phyloP scores from a whole-genome alignment of 1,140 invertebrate genomes.

The Tetranychus urticae region DNA sequence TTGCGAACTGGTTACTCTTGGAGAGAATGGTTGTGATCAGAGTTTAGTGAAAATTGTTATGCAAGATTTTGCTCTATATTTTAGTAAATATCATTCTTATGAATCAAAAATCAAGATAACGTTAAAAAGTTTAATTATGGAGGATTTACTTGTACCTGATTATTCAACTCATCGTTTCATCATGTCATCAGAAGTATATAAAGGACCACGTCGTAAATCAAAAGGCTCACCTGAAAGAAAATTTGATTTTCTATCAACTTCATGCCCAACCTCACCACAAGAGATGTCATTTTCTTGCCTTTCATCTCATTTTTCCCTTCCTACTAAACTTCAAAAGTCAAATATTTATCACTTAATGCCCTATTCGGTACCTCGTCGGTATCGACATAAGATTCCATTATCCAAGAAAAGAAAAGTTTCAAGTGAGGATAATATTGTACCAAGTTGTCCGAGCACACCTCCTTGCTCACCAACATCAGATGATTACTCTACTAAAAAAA shows the following conservation, averaged over 20 bases:
- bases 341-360: conserved; percentile 15
- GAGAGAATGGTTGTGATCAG: conserved; percentile 19
- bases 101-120: conserved; percentile 33
- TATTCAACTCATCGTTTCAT: conserved; percentile 52
- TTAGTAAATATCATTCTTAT: conserved; percentile 35
- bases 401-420: neutral
- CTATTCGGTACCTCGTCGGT: neutral
- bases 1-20: conserved; percentile 19
- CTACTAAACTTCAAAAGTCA: conserved; percentile 37
- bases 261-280: conserved; percentile 45
- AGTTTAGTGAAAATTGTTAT: conserved; percentile 48
- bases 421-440: conserved; percentile 2
- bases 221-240: conserved; percentile 15
- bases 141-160: conserved; percentile 21
- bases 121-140: conserved; percentile 60
- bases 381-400: neutral
- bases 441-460: conserved; percentile 35
- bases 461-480: conserved; percentile 34
- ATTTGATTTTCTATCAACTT: conserved; percentile 40
- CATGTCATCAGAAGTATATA: conserved; percentile 33
- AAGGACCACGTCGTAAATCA: neutral
- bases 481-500: neutral
- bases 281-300: conserved; percentile 7
- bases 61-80: conserved; percentile 48
- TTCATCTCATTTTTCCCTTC: conserved; percentile 29